Conservation (phyloP, 2,888 invertebrate genomes). For the Cataglyphis cursor region DNA sequence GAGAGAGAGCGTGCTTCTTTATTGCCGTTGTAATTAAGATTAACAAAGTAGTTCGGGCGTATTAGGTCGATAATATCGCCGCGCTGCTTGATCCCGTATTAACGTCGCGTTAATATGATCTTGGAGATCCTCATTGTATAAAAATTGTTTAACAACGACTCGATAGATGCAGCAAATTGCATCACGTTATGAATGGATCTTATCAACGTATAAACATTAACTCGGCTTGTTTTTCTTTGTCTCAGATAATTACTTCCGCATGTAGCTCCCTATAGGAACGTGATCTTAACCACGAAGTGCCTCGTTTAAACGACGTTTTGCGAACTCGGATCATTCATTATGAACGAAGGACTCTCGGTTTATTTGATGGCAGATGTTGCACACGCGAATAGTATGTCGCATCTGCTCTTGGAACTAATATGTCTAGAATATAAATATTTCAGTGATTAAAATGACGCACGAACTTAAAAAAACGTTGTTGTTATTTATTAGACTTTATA, state of each 20-base stretch:
- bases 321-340: conserved; percentile 38
- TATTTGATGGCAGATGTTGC: conserved; percentile 6
- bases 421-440: conserved; percentile 12
- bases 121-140: conserved; percentile 8
- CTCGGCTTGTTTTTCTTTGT: conserved; percentile 9
- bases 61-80: conserved; percentile 44
- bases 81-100: conserved; percentile 27
- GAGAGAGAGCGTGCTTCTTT: conserved; percentile 41
- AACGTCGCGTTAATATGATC: conserved; percentile 42
- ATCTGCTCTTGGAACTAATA: not conserved
- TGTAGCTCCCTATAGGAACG: not conserved
- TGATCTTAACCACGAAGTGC: conserved; percentile 33
- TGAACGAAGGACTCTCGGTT: conserved; percentile 34
- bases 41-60: conserved; percentile 61
- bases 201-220: conserved; percentile 48
- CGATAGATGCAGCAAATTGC: not conserved
- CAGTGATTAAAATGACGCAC: conserved; percentile 4
- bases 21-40: conserved; percentile 61
- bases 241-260: conserved; percentile 37
- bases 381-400: not conserved
- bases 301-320: conserved; percentile 55
- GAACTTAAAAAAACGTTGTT: not conserved
- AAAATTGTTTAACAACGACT: conserved; percentile 17
- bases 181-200: conserved; percentile 14
- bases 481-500: not conserved